Evolutionary conservation across 2,113 vertebrate species (phyloP).

Genomic region (Erythrocebus patas): DNA sequence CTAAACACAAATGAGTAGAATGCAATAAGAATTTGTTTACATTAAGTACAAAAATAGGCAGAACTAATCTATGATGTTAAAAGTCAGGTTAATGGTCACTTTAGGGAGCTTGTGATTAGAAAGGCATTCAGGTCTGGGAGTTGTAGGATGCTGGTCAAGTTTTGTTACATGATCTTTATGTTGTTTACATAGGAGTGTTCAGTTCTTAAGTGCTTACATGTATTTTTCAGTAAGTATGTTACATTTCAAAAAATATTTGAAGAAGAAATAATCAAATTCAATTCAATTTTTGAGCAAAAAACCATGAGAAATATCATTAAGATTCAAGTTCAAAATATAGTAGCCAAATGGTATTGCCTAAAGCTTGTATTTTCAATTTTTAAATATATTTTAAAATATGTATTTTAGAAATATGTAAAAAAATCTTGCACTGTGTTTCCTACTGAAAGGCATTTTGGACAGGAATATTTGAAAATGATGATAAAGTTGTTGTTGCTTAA

Average conservation of each 20-base stretch:
- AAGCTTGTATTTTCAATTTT: neutral
- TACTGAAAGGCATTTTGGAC: neutral
- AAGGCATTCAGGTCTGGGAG: neutral
- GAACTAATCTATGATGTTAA: neutral
- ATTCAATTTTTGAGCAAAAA: neutral
- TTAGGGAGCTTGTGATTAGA: neutral
- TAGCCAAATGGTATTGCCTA: neutral
- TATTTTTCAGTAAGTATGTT: neutral
- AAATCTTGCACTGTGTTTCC: neutral
- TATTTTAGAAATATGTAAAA: neutral
- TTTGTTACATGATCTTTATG: neutral
- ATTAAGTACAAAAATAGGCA: neutral
- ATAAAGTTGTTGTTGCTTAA: neutral
- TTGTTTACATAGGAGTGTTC: neutral
- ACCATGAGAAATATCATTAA: neutral
- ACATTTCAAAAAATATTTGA: conserved; percentile 11
- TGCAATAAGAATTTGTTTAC: neutral
- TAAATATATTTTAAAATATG: neutral
- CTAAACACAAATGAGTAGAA: neutral
- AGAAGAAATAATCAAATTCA: neutral
- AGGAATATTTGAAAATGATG: neutral
- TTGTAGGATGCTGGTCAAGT: neutral
- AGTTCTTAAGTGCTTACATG: neutral
- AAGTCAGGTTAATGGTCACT: neutral
- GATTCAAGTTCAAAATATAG: neutral